phyloP scores from a whole-genome alignment of 1,140 invertebrate species.

The Drosophila nebulosa region DNA sequence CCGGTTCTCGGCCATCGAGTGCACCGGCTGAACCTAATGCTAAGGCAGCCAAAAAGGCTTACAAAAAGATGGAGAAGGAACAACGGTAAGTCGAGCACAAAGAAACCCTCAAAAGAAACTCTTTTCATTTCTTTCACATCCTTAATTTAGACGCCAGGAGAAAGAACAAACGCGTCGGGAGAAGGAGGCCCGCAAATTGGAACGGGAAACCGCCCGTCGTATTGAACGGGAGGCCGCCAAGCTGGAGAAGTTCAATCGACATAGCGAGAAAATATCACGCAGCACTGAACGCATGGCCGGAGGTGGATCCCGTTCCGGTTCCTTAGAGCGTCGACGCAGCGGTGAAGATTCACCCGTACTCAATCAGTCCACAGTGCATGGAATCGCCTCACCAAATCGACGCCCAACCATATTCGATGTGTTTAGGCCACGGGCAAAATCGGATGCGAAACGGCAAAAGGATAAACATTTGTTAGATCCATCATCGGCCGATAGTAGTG shows the following conservation, averaged over 20 bases:
- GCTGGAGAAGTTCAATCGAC: constrained; percentile 77
- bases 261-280: constrained; percentile 79
- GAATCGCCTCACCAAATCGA: constrained; percentile 86
- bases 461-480: constrained; percentile 62
- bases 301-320: constrained; percentile 65
- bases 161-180: constrained; percentile 74
- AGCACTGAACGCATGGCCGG: constrained; percentile 75
- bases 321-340: constrained; percentile 83
- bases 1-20: constrained; percentile 72
- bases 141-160: constrained; percentile 58
- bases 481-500: constrained; percentile 79
- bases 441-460: constrained; percentile 86
- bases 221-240: constrained; percentile 77
- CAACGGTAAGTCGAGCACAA: constrained; percentile 54
- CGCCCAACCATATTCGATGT: constrained; percentile 90
- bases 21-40: constrained; percentile 79
- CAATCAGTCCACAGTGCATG: constrained; percentile 80
- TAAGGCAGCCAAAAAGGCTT: constrained; percentile 75
- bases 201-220: constrained; percentile 70
- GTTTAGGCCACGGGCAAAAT: constrained; percentile 91
- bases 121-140: background rate
- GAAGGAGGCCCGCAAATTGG: constrained; percentile 76
- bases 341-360: constrained; percentile 82
- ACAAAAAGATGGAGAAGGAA: constrained; percentile 79
- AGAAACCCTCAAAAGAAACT: background rate